Evolutionary conservation across 2,888 invertebrate genomes (phyloP).

Genomic region (Drosophila fulvimacula): DNA sequence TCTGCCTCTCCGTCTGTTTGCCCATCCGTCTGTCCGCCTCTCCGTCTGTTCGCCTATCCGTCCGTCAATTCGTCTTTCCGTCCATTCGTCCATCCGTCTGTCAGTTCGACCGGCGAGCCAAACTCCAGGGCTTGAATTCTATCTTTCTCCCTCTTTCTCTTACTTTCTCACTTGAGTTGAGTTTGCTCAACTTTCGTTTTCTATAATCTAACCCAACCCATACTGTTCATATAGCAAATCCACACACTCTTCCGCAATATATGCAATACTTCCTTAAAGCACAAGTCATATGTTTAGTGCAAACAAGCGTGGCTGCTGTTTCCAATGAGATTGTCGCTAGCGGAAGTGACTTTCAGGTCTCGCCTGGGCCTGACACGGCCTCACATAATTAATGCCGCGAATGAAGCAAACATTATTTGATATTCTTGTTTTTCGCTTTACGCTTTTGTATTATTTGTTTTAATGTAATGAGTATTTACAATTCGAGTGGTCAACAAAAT

Average conservation of each 20-base stretch:
- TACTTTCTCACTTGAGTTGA: not conserved
- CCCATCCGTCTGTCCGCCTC: not conserved
- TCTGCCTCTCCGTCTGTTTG: not conserved
- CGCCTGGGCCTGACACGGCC: not conserved
- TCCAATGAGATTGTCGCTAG: conserved; percentile 6
- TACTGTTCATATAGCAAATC: not conserved
- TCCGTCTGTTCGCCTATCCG: not conserved
- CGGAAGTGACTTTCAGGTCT: conserved; percentile 8
- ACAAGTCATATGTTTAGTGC: conserved; percentile 19
- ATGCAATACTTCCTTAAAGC: not conserved
- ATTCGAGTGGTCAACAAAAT: conserved; percentile 31
- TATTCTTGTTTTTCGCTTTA: conserved; percentile 2
- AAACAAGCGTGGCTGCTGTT: conserved; percentile 19
- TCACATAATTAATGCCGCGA: conserved; percentile 27
- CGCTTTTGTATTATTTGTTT: conserved; percentile 13
- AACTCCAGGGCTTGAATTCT: too few species aligned
- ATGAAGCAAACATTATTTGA: conserved; percentile 9
- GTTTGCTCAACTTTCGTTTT: not conserved
- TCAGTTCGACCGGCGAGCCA: too few species aligned
- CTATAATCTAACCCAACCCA: not conserved
- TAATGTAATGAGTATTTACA: conserved; percentile 55
- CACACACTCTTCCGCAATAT: not conserved
- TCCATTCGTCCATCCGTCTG: too few species aligned
- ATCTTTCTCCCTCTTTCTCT: not conserved
- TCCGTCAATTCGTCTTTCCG: not conserved